phyloP scores from a whole-genome alignment of 2,888 invertebrate species.

The Dynastes hyllus region DNA sequence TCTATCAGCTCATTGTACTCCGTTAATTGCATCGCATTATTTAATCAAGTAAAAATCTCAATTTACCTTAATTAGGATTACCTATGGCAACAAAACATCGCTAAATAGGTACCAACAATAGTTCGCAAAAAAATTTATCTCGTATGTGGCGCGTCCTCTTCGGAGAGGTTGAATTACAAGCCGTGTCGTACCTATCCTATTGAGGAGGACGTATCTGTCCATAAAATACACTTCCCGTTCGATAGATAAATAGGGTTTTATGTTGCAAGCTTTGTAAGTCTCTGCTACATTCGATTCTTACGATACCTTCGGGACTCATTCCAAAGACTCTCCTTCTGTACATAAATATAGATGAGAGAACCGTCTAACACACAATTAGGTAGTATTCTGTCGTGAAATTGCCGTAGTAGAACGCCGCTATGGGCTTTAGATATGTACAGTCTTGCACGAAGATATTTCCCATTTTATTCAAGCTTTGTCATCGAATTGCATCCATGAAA shows the following conservation, averaged over 20 bases:
- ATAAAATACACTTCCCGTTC: slow-evolving; percentile 17
- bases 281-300: slow-evolving; percentile 1
- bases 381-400: slow-evolving; percentile 6
- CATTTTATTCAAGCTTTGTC: neutral
- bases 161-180: slow-evolving; percentile 4
- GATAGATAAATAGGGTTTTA: neutral
- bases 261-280: neutral
- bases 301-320: slow-evolving; percentile 6
- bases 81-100: neutral
- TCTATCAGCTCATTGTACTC: neutral
- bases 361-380: slow-evolving; percentile 9
- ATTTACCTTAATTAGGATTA: slow-evolving; percentile 20
- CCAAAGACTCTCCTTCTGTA: neutral
- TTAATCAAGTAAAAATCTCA: slow-evolving; percentile 15
- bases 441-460: neutral
- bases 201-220: slow-evolving; percentile 20
- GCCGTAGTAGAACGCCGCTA: neutral
- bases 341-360: neutral
- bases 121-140: neutral
- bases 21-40: slow-evolving; percentile 26
- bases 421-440: neutral
- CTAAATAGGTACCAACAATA: neutral
- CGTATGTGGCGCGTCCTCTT: neutral
- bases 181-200: slow-evolving; percentile 1
- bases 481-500: neutral